A percentile compares a stretch with the other conserved stretches of the same genome.
These are phyloP conservation scores for Osmerus mordax DNA, from an alignment of 2,113 vertebrate genomes.

Conservation along the genomic window DNA sequence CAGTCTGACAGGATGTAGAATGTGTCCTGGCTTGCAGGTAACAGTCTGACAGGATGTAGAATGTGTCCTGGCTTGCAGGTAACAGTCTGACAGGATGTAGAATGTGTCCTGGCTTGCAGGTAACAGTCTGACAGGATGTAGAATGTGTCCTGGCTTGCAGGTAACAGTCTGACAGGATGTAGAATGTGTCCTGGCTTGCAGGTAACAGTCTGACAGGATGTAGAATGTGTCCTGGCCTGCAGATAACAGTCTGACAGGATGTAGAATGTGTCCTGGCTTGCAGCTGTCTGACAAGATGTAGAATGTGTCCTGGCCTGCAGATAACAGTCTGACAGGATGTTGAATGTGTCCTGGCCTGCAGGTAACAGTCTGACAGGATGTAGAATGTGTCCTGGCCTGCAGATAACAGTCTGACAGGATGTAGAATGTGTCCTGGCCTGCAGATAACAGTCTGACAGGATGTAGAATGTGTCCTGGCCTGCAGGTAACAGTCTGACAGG, in stretches of 20 bases:
- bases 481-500: constrained; percentile 59
- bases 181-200: constrained; percentile 62
- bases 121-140: constrained; percentile 66
- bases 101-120: constrained; percentile 56
- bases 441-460: constrained; percentile 42
- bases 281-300: constrained; percentile 23
- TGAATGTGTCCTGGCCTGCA: constrained; percentile 46
- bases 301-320: constrained; percentile 49
- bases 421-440: constrained; percentile 65
- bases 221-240: too few species aligned
- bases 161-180: constrained; percentile 49
- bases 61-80: constrained; percentile 60
- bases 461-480: constrained; percentile 65
- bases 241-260: constrained; percentile 56
- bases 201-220: too few species aligned
- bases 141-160: constrained; percentile 37
- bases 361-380: constrained; percentile 68
- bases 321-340: constrained; percentile 55
- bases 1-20: neutral
- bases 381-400: constrained; percentile 45
- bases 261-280: constrained; percentile 45
- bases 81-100: constrained; percentile 41
- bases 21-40: constrained; percentile 64
- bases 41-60: constrained; percentile 37
- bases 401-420: constrained; percentile 39